Conservation (phyloP, 2,797 vertebrate species). For the Amniataba percoides region DNA sequence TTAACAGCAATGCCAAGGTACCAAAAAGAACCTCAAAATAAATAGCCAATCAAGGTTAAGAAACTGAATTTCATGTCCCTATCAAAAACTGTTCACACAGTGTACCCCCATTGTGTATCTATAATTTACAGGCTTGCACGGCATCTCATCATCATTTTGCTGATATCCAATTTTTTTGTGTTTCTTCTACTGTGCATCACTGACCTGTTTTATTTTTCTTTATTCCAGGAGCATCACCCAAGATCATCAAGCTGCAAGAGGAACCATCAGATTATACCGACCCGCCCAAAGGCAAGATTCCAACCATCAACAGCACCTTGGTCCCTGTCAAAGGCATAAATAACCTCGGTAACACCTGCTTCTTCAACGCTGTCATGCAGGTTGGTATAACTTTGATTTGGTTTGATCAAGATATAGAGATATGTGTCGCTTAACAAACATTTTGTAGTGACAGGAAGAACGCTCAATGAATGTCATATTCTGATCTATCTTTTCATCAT, state of each 20-base stretch:
- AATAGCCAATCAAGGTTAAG: background rate
- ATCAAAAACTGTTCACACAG: too few relatives aligned
- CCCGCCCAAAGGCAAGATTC: constrained; percentile 85
- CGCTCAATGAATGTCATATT: background rate
- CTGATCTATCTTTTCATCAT: too few relatives aligned
- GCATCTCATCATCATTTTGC: background rate
- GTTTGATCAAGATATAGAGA: background rate
- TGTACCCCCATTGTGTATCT: background rate
- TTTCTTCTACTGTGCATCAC: background rate
- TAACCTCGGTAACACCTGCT: constrained; percentile 98
- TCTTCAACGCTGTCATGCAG: constrained; percentile 99
- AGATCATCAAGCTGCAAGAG: constrained; percentile 90
- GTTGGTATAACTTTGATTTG: constrained; percentile 78
- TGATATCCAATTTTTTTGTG: background rate
- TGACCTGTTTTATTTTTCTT: constrained; percentile 33
- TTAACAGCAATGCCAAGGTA: constrained; percentile 15
- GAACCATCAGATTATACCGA: constrained; percentile 88
- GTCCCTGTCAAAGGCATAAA: constrained; percentile 95
- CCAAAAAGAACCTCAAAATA: background rate
- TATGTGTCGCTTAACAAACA: background rate
- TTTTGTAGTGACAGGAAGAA: background rate
- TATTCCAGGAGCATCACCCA: constrained; percentile 88
- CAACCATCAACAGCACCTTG: constrained; percentile 82
- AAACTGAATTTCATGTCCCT: background rate
- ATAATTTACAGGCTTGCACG: background rate